Evolutionary conservation across 2,888 invertebrate genomes (phyloP).

Genomic region (Trissoscelio sp.): DNA sequence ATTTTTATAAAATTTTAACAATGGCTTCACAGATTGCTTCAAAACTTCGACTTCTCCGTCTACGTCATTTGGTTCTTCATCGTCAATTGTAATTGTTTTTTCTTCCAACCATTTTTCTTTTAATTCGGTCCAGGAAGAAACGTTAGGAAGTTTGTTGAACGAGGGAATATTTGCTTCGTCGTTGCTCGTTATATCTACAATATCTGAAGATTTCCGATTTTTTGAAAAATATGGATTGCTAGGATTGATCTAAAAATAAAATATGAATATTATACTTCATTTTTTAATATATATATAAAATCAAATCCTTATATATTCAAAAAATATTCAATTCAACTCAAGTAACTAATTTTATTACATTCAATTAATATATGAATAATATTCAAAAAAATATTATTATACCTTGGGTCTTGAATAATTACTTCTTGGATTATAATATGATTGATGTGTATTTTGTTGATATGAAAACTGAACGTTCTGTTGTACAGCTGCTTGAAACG

Average conservation of each 20-base stretch:
- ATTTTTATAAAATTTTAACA: conserved; percentile 75
- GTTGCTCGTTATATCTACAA: conserved; percentile 41
- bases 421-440: conserved; percentile 38
- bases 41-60: conserved; percentile 79
- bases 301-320: background rate
- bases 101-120: conserved; percentile 80
- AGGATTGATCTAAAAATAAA: conserved; percentile 25
- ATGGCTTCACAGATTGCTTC: conserved; percentile 75
- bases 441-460: conserved; percentile 50
- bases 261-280: too few relatives aligned
- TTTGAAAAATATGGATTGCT: conserved; percentile 23
- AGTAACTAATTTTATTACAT: too few relatives aligned
- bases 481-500: conserved; percentile 45
- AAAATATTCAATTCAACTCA: background rate
- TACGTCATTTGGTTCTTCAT: conserved; percentile 75
- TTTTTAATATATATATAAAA: background rate
- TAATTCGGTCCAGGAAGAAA: conserved; percentile 78
- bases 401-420: conserved; percentile 45
- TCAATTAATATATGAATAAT: too few relatives aligned
- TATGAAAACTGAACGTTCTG: conserved; percentile 61
- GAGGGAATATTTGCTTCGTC: conserved; percentile 67
- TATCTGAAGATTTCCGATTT: conserved; percentile 29
- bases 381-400: conserved; percentile 6
- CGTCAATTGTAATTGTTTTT: conserved; percentile 81
- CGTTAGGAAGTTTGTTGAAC: conserved; percentile 74